Base-by-base conservation (phyloP, 2,797 vertebrate genomes). In the Sebastolobus altivelis region DNA sequence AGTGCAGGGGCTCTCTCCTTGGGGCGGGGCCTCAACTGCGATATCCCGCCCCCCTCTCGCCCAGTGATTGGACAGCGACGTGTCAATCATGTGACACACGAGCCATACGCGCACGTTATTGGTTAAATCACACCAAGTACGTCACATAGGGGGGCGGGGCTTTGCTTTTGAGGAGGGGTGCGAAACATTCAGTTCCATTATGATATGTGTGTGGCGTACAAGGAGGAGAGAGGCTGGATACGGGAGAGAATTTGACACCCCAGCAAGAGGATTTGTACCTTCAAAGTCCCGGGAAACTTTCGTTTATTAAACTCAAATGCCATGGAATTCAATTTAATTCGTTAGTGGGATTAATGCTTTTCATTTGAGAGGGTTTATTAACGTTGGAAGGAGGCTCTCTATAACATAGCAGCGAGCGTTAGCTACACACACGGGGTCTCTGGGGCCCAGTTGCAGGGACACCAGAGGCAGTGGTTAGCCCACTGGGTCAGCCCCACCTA, bases 1-100 rank as follows among this genome's bases (percentile, higher is more conserved):
- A 93, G 94, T 94, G 96, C 97, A 98, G 96, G 98, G 98, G 97
- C 96, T 89, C 83, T 67, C 78, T 82, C 66, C 27, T 76, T 85
- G 91, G 95, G 93, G 25, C 25, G 82, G 92, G 93, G 54, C 80
- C 81, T 90, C 71, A 14, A 22, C 9, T 27, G 14, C 6, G 56
- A 66, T 25, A 25, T 72, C 85, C 90, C 79, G 76, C 89, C 94
- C 46, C 46, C 16, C 7, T 14, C 6, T 1, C 46, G 46, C 46
- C 1, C 27, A 0, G 0, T 31, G 46, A 95, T 95, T 94, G 72
- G 95, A 65, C 27, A 5, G 4, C 6, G 5, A 49, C 2, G 29
- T 82, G 93, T 86, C 94, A 81, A 20, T 94, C 91, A 55, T 16
- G 1, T n/a, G 9, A 55, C 54, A 35, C 58, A 25, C 38, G 14